Evolutionary conservation across 2,888 invertebrate species (phyloP), one percentile per base, ranked within the genome.

Genomic region (Venustoraphidia nigricollis): DNA sequence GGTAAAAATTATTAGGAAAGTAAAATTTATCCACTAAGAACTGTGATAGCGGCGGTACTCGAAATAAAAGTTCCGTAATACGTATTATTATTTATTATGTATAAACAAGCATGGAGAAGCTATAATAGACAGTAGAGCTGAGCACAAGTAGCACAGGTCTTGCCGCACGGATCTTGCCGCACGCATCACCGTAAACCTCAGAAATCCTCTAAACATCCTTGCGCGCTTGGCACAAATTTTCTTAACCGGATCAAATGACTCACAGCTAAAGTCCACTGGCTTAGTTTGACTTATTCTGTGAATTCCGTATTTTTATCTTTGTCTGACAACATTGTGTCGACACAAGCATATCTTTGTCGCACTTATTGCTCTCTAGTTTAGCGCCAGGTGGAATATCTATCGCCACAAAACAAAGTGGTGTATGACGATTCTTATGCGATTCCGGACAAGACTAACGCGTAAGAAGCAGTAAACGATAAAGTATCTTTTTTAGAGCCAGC

Each of bases 241-340:
- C 63, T 60, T 61, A 59, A 50, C 56, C 60, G 65, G 65, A 65
- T 65, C 62, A 64, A 64, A 63, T 63, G 63, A 65, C 60, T 64
- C 56, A 60, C 58, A 61, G 59, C 61, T 61, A 64, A 65, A 64
- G 60, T 64, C 58, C 56, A 27, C 56, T 54, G 62, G 59, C 62
- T 63, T 64, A 62, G 60, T 56, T 57, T 52, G 63, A 57, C 60
- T 63, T 62, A 63, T 61, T 55, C 58, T 58, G 58, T 57, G 56
- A 59, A 56, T 58, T 58, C 51, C 54, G 54, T 51, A 55, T 53
- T 55, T 54, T 57, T 55, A 58, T 58, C 56, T 54, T 56, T 40
- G 13, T 13, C 40, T 40, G 10, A 40, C 17, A 40, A 14, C 40
- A 40, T 40, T 14, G 9, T 17, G 3, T 17, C 4, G 17, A 17